Conservation (phyloP, 2,797 vertebrate genomes). For the Novumbra hubbsi region DNA sequence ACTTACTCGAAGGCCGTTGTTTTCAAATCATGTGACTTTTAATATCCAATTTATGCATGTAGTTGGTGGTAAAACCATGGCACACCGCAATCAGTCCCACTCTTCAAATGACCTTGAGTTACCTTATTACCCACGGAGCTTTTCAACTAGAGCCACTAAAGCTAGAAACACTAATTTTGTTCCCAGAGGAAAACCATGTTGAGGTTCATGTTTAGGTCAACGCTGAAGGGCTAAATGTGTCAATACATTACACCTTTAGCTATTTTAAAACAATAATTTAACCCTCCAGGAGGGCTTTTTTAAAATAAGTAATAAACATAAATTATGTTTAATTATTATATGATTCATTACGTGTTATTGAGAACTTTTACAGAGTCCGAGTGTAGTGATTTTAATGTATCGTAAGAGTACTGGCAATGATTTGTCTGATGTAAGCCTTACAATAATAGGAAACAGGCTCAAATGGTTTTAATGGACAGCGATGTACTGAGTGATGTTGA, state of each 20-base stretch:
- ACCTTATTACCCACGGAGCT: background rate
- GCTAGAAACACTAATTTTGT: background rate
- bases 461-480: background rate
- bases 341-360: background rate
- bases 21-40: too few species aligned
- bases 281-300: background rate
- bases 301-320: background rate
- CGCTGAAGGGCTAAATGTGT: background rate
- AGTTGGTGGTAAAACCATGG: background rate
- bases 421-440: background rate
- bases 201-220: conserved; percentile 7
- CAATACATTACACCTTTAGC: background rate
- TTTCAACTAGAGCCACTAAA: background rate
- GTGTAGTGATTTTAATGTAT: background rate
- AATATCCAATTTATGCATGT: background rate
- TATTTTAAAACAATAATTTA: too few species aligned
- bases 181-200: background rate
- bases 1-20: too few species aligned
- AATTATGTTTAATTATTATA: background rate
- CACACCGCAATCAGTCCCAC: background rate
- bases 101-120: background rate
- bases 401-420: background rate
- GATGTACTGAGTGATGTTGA: background rate
- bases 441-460: too few species aligned
- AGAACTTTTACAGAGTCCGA: background rate